These are phyloP conservation scores for Sebastes nivosus DNA, from an alignment of 2,797 vertebrate genomes.

Conservation along the genomic window DNA sequence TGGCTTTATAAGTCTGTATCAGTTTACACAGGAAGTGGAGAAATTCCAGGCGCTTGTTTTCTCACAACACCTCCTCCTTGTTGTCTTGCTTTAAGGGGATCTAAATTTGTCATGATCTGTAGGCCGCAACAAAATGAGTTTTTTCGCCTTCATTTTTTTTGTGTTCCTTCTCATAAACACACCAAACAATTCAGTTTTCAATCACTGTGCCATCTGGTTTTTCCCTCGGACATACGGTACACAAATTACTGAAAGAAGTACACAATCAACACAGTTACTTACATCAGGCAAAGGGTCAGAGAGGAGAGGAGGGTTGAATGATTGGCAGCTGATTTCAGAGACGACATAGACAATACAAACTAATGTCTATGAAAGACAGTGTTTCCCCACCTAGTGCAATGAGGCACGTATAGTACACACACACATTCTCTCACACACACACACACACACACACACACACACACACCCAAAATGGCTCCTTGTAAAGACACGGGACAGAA, in stretches of 20 bases:
- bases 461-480: slow-evolving; percentile 59
- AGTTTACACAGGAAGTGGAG: slow-evolving; percentile 61
- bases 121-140: slow-evolving; percentile 43
- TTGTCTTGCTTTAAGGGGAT: slow-evolving; percentile 54
- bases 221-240: slow-evolving; percentile 74
- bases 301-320: slow-evolving; percentile 54
- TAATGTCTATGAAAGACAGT: slow-evolving; percentile 76
- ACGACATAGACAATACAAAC: slow-evolving; percentile 77
- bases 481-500: slow-evolving; percentile 77
- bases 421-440: slow-evolving; percentile 23
- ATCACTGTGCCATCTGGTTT: slow-evolving; percentile 54
- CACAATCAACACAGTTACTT: slow-evolving; percentile 80
- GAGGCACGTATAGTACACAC: slow-evolving; percentile 69
- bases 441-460: background rate
- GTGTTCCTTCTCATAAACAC: slow-evolving; percentile 50
- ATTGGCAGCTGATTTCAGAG: slow-evolving; percentile 75
- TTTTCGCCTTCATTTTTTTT: background rate
- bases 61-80: slow-evolving; percentile 59
- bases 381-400: slow-evolving; percentile 71
- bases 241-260: slow-evolving; percentile 80
- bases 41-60: slow-evolving; percentile 42
- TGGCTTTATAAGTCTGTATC: slow-evolving; percentile 51
- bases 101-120: slow-evolving; percentile 56
- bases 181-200: slow-evolving; percentile 58
- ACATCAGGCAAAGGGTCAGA: slow-evolving; percentile 74